phyloP scores from a whole-genome alignment of 1,140 invertebrate species.

The Saccostrea echinata region DNA sequence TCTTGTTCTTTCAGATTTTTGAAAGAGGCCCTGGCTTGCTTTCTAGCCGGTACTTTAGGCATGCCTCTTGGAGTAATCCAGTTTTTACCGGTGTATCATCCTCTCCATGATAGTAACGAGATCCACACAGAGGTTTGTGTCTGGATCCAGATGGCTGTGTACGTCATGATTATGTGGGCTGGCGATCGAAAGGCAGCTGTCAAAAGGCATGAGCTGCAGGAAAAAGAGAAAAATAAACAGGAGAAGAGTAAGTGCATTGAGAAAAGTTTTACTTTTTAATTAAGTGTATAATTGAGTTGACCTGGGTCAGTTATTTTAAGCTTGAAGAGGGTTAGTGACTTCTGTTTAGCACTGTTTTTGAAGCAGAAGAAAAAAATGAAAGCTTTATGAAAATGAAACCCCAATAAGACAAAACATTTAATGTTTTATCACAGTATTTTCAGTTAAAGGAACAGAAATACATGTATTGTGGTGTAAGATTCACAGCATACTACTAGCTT shows the following conservation, averaged over 20 bases:
- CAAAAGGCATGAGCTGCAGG: constrained; percentile 25
- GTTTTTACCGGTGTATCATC: constrained; percentile 88
- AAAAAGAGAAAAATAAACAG: constrained; percentile 35
- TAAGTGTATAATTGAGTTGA: too few relatives aligned
- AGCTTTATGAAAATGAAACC: too few relatives aligned
- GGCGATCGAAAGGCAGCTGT: constrained; percentile 63
- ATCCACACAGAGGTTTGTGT: constrained; percentile 88
- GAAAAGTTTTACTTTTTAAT: too few relatives aligned
- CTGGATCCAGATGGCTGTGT: constrained; percentile 83
- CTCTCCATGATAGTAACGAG: constrained; percentile 85
- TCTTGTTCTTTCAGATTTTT: constrained; percentile 80
- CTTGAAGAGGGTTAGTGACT: too few relatives aligned
- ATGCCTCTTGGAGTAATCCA: constrained; percentile 87
- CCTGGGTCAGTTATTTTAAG: too few relatives aligned
- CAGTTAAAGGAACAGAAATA: too few relatives aligned
- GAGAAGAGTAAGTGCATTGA: background rate
- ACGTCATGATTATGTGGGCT: constrained; percentile 81
- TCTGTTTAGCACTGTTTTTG: too few relatives aligned
- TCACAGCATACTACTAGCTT: too few relatives aligned
- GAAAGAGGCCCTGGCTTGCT: constrained; percentile 83
- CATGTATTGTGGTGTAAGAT: too few relatives aligned
- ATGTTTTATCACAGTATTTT: too few relatives aligned
- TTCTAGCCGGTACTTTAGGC: constrained; percentile 83
- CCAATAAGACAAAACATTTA: too few relatives aligned
- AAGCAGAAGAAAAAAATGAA: too few relatives aligned